A percentile compares a stretch with the other conserved stretches of the same genome.
Conservation (phyloP, 2,797 vertebrate genomes). For the Yasuhikotakia modesta region DNA sequence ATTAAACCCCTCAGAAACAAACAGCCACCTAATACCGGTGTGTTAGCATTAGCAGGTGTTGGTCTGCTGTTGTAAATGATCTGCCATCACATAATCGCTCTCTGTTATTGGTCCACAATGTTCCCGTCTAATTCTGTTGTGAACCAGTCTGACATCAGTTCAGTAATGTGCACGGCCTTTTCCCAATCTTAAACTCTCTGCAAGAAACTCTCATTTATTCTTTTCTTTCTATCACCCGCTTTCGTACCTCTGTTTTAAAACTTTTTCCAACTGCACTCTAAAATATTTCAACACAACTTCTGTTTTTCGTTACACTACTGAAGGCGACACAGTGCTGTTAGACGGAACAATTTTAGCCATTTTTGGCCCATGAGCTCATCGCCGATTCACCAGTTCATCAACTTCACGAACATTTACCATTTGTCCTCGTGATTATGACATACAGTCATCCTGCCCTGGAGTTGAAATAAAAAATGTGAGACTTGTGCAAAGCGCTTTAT, state of each 20-base stretch:
- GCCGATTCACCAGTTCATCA: background rate
- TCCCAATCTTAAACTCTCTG: background rate
- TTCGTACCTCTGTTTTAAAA: background rate
- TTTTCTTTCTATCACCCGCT: too few relatives aligned
- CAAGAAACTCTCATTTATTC: background rate
- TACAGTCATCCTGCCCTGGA: background rate
- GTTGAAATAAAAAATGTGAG: background rate
- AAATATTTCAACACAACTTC: too few relatives aligned
- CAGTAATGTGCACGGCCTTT: background rate
- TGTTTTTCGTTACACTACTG: background rate
- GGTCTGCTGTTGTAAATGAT: too few relatives aligned
- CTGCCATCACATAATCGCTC: too few relatives aligned
- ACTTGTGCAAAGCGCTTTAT: too few relatives aligned
- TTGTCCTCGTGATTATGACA: background rate
- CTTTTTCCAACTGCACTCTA: background rate
- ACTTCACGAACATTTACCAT: background rate
- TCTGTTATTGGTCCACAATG: too few relatives aligned
- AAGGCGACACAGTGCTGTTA: background rate
- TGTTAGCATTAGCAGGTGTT: too few relatives aligned
- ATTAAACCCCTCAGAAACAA: too few relatives aligned
- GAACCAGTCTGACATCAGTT: background rate
- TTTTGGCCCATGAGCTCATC: background rate
- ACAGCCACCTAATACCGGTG: too few relatives aligned
- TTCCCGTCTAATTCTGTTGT: background rate
- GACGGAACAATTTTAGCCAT: constrained; percentile 1